Evolutionary conservation across 2,888 invertebrate species (phyloP).

Genomic region (Zootermopsis nevadensis): DNA sequence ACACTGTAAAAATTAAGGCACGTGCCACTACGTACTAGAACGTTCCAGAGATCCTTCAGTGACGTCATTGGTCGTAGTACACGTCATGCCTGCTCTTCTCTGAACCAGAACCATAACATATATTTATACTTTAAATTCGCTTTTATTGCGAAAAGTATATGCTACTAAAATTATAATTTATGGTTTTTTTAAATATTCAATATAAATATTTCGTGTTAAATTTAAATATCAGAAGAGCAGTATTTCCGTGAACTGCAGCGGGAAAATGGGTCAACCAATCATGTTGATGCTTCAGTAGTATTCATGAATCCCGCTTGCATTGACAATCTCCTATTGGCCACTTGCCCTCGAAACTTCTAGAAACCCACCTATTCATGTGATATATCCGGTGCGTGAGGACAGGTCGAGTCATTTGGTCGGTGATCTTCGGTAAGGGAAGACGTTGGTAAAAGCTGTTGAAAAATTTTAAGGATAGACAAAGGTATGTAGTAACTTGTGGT

Average conservation of each 20-base stretch:
- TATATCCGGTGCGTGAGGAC: neutral
- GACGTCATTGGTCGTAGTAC: no score
- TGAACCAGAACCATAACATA: neutral
- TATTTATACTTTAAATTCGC: neutral
- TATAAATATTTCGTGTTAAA: neutral
- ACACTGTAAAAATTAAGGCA: no score
- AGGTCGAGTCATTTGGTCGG: conserved; percentile 12
- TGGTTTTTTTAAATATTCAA: neutral
- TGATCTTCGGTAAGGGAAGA: neutral
- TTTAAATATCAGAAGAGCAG: neutral
- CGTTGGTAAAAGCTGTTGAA: neutral
- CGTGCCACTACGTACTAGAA: no score
- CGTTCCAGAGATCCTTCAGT: no score
- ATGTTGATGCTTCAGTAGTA: neutral
- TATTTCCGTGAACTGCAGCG: neutral
- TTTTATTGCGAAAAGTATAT: neutral
- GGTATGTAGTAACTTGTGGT: neutral
- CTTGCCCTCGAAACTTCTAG: neutral
- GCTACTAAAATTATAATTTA: neutral
- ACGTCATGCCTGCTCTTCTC: neutral
- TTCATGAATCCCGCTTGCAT: neutral
- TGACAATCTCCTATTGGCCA: neutral
- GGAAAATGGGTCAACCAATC: neutral
- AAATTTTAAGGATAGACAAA: neutral
- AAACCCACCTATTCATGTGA: conserved; percentile 10